Conservation (phyloP, 2,113 vertebrate genomes). For the Lucifuga dentata region DNA sequence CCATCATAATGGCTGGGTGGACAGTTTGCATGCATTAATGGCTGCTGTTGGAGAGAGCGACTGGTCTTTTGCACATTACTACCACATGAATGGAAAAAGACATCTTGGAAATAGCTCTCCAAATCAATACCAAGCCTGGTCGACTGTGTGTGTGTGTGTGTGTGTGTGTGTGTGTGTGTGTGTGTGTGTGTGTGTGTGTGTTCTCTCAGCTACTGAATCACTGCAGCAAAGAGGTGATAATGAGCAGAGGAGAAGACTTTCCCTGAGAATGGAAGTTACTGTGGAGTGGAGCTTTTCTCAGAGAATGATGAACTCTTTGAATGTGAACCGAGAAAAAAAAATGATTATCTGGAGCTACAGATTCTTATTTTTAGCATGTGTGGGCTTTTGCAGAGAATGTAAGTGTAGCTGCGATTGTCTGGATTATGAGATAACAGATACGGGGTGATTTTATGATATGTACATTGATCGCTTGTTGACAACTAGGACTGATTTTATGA, state of each 20-base stretch:
- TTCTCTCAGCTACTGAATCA: too few species aligned
- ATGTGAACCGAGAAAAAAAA: slow-evolving; percentile 29
- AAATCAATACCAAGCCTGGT: slow-evolving; percentile 76
- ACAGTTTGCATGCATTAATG: slow-evolving; percentile 81
- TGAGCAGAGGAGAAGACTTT: slow-evolving; percentile 56
- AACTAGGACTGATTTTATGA: too few species aligned
- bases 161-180: too few species aligned
- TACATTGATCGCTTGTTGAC: too few species aligned
- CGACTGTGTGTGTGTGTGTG: too few species aligned
- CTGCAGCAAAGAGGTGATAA: slow-evolving; percentile 56
- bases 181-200: slow-evolving; percentile 62
- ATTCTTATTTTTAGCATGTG: slow-evolving; percentile 19
- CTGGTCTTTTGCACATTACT: slow-evolving; percentile 80
- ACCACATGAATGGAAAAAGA: slow-evolving; percentile 65
- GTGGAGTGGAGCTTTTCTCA: too few species aligned
- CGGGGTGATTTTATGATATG: too few species aligned
- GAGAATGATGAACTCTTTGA: slow-evolving; percentile 42
- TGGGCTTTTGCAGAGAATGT: too few species aligned
- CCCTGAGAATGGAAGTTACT: slow-evolving; percentile 26
- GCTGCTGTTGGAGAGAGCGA: slow-evolving; percentile 78
- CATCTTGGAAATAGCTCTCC: slow-evolving; percentile 71
- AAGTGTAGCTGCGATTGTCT: too few species aligned
- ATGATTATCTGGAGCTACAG: not conserved
- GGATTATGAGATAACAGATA: too few species aligned
- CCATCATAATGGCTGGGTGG: slow-evolving; percentile 85